A percentile compares a stretch with the other conserved stretches of the same genome.
Conservation (phyloP, 2,113 vertebrate species). For the Vidua macroura region DNA sequence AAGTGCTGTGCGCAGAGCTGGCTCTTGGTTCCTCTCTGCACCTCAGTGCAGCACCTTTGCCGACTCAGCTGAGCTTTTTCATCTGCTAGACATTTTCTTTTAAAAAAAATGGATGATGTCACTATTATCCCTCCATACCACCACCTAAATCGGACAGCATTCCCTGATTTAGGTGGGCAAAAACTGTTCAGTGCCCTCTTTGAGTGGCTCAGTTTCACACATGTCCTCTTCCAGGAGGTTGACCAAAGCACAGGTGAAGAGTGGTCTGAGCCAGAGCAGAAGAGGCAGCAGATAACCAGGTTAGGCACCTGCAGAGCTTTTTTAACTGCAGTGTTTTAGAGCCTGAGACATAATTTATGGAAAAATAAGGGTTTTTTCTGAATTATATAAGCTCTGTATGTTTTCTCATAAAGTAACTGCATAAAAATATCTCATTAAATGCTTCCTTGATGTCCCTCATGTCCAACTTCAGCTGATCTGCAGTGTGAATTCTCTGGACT, state of each 20-base stretch:
- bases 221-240: background rate
- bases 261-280: background rate
- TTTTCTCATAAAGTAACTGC: background rate
- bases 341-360: background rate
- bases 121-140: background rate
- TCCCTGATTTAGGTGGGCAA: background rate
- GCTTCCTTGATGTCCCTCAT: background rate
- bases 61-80: background rate
- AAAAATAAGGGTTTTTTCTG: background rate
- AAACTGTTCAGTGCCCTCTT: background rate
- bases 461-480: background rate
- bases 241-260: background rate
- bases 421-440: background rate
- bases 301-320: background rate
- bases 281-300: background rate
- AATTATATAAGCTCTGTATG: background rate
- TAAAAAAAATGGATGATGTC: fast-evolving
- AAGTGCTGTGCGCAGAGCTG: background rate
- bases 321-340: background rate
- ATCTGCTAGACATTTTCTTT: background rate
- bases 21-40: background rate
- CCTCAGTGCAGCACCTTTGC: background rate
- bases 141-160: background rate
- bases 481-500: background rate
- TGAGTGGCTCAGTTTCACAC: fast-evolving